A percentile compares a stretch with the other conserved stretches of the same genome.
These are phyloP conservation scores for Bombus consobrinus DNA, from an alignment of 1,140 invertebrate genomes.

Conservation along the genomic window DNA sequence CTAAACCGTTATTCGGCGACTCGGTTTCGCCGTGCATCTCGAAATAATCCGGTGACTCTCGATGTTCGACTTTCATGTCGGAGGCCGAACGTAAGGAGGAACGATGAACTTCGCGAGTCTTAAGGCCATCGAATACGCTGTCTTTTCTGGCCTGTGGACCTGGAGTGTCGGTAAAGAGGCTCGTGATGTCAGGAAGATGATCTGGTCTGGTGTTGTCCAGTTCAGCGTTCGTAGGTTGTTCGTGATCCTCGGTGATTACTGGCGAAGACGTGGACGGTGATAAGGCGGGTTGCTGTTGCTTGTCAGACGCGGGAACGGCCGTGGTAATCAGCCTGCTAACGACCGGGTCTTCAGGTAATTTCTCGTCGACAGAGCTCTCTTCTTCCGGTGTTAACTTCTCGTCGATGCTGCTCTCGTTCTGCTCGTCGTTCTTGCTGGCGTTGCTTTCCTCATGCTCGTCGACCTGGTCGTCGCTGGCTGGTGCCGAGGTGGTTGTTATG, in stretches of 20 bases:
- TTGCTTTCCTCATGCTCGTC: slow-evolving; percentile 58
- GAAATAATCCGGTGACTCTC: slow-evolving; percentile 62
- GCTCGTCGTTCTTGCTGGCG: slow-evolving; percentile 41
- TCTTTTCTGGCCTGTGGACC: slow-evolving; percentile 68
- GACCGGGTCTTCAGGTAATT: slow-evolving; percentile 66
- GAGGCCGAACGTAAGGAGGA: slow-evolving; percentile 28
- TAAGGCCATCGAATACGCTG: slow-evolving; percentile 76
- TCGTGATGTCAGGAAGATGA: slow-evolving; percentile 78
- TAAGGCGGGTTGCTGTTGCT: slow-evolving; percentile 19
- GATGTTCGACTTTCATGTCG: slow-evolving; percentile 70
- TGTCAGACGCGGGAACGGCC: slow-evolving; percentile 65
- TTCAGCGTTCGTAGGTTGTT: slow-evolving; percentile 25
- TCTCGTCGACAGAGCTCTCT: slow-evolving; percentile 47
- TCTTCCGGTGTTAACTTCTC: slow-evolving; percentile 60
- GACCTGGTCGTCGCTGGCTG: slow-evolving; percentile 75
- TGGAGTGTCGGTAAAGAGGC: slow-evolving; percentile 74
- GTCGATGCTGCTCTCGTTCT: slow-evolving; percentile 6
- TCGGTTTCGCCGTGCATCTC: slow-evolving; percentile 61
- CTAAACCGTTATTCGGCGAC: slow-evolving; percentile 71
- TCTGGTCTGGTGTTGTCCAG: slow-evolving; percentile 62
- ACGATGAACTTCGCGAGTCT: slow-evolving; percentile 75
- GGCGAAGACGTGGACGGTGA: slow-evolving; percentile 36
- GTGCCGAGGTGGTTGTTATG: slow-evolving; percentile 76
- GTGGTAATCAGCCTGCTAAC: slow-evolving; percentile 66
- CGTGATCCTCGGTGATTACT: slow-evolving; percentile 41